A percentile compares a stretch with the other conserved stretches of the same genome.
Evolutionary conservation across 1,140 invertebrate species (phyloP).

Genomic region (Drosophila yakuba): DNA sequence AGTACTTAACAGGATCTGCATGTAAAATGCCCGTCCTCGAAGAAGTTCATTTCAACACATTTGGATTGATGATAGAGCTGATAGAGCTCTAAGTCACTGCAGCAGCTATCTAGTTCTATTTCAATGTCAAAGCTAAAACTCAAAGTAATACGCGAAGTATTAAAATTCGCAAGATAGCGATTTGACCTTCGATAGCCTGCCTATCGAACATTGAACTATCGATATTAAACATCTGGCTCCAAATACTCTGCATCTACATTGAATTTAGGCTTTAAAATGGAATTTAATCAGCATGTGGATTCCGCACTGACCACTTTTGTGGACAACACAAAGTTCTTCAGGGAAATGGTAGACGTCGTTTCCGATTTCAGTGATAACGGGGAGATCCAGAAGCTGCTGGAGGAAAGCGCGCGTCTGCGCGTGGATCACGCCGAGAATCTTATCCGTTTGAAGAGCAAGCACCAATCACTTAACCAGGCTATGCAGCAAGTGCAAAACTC

Average conservation of each 20-base stretch:
- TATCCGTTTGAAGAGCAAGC: conserved; percentile 23
- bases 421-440: conserved; percentile 26
- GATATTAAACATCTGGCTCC: background rate
- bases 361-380: conserved; percentile 3
- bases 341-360: conserved; percentile 3
- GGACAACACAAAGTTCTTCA: conserved; percentile 12
- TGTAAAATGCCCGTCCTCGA: conserved; percentile 14
- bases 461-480: conserved; percentile 15
- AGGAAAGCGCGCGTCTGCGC: conserved; percentile 7
- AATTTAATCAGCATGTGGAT: conserved; percentile 13
- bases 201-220: no score
- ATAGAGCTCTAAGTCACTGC: background rate
- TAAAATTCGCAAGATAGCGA: no score
- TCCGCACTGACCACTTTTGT: background rate
- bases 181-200: background rate
- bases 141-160: no score
- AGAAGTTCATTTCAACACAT: conserved; percentile 16
- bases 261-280: background rate
- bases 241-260: background rate
- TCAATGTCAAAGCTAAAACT: no score
- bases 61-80: conserved; percentile 17
- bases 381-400: conserved; percentile 1
- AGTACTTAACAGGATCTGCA: conserved; percentile 26
- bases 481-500: conserved; percentile 3
- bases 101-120: no score